A percentile compares a stretch with the other conserved stretches of the same genome.
Evolutionary conservation across 2,797 vertebrate genomes (phyloP).

Genomic region (Clangula hyemalis): DNA sequence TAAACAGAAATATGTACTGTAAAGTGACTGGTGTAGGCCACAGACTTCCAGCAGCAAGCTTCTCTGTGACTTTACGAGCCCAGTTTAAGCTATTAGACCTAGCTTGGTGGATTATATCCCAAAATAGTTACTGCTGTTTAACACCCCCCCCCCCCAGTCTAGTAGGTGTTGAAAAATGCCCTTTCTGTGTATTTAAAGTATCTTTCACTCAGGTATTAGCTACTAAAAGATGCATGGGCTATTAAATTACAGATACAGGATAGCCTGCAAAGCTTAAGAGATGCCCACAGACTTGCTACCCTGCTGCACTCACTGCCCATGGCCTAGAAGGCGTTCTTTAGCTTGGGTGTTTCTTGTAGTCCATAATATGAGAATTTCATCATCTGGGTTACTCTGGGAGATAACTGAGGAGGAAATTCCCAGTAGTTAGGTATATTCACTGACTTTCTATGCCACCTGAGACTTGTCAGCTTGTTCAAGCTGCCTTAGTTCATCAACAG

Average conservation of each 20-base stretch:
- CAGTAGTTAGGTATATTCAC: not conserved
- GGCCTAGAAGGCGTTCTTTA: not conserved
- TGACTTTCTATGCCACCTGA: not conserved
- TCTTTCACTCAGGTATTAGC: not conserved
- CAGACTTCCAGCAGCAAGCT: not conserved
- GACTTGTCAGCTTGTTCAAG: not conserved
- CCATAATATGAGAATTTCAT: rapidly evolving
- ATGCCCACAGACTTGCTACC: not conserved
- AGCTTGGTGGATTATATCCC: not conserved
- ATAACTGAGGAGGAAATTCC: not conserved
- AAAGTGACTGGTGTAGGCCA: not conserved
- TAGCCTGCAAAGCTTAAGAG: not conserved
- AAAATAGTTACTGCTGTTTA: not conserved
- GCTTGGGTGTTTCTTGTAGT: not conserved
- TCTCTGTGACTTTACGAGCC: not conserved
- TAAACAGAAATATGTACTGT: not conserved
- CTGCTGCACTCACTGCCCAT: not conserved
- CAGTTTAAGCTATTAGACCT: not conserved
- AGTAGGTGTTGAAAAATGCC: not conserved
- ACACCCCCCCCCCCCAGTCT: not conserved
- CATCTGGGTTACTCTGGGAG: not conserved
- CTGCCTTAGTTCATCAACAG: not conserved
- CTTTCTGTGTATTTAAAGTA: not conserved
- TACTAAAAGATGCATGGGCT: not conserved
- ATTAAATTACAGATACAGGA: not conserved